Percentiles rank a stretch among this genome's conserved stretches.
Conservation (phyloP, 2,797 vertebrate species). For the Graptemys geographica region DNA sequence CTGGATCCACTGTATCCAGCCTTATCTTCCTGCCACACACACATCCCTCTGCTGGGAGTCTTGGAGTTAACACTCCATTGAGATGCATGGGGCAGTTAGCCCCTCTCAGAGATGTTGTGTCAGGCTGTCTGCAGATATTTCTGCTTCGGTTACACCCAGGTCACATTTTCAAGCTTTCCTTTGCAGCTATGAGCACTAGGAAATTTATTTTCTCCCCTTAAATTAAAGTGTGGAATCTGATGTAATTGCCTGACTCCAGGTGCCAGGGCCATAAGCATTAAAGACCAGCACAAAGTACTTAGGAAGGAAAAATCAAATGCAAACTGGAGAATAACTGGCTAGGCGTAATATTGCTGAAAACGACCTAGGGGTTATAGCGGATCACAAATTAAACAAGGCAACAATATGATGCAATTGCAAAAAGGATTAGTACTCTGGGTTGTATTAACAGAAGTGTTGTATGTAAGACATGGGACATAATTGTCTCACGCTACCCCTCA, state of each 20-base stretch:
- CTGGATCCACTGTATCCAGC: neutral
- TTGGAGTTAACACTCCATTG: rapidly evolving
- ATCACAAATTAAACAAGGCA: no score
- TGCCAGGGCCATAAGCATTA: neutral
- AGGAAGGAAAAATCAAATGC: no score
- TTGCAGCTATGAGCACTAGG: neutral
- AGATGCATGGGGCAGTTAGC: neutral
- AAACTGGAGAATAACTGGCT: no score
- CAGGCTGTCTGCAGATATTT: neutral
- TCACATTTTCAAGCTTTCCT: rapidly evolving
- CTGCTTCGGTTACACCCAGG: neutral
- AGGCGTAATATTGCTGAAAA: no score
- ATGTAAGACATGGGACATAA: neutral
- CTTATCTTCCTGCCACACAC: rapidly evolving
- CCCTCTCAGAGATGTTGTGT: neutral
- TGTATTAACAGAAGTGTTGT: no score
- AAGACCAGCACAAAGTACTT: no score
- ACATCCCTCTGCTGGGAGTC: rapidly evolving
- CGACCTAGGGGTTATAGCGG: no score
- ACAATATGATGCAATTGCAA: no score
- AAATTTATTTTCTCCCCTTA: neutral
- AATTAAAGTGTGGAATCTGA: rapidly evolving
- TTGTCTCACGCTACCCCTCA: neutral
- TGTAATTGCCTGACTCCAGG: neutral
- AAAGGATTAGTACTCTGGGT: no score